These are phyloP conservation scores for Tyto alba DNA, from an alignment of 2,113 vertebrate genomes.

Conservation along the genomic window DNA sequence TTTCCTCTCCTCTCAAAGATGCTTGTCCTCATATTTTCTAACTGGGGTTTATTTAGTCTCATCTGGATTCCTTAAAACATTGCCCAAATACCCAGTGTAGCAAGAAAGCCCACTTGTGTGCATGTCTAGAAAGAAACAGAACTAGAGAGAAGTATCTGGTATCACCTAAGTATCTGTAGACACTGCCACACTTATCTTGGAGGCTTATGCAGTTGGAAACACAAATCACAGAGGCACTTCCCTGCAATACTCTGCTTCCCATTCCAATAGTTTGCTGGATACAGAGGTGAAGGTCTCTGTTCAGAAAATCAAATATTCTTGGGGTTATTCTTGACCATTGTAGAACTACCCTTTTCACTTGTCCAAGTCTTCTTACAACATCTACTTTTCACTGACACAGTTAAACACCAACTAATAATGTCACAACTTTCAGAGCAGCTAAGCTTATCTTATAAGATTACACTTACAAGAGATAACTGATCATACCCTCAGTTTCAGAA, in stretches of 20 bases:
- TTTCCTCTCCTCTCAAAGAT: not conserved
- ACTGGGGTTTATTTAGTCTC: not conserved
- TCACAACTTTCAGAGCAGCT: not conserved
- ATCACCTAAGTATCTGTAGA: not conserved
- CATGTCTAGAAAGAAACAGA: not conserved
- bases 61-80: not conserved
- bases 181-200: not conserved
- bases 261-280: not conserved
- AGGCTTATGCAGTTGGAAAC: not conserved
- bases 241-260: not conserved
- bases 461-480: not conserved
- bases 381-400: not conserved
- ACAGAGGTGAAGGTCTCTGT: not conserved
- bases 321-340: not conserved
- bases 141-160: not conserved
- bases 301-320: not conserved
- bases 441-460: not conserved
- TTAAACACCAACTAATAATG: not conserved
- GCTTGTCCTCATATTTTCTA: not conserved
- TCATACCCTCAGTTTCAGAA: not conserved
- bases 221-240: not conserved
- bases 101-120: not conserved
- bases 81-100: not conserved
- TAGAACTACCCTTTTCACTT: not conserved
- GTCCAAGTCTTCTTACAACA: not conserved